phyloP scores from a whole-genome alignment of 2,113 vertebrate genomes.

The Trematocara stigmaticum region DNA sequence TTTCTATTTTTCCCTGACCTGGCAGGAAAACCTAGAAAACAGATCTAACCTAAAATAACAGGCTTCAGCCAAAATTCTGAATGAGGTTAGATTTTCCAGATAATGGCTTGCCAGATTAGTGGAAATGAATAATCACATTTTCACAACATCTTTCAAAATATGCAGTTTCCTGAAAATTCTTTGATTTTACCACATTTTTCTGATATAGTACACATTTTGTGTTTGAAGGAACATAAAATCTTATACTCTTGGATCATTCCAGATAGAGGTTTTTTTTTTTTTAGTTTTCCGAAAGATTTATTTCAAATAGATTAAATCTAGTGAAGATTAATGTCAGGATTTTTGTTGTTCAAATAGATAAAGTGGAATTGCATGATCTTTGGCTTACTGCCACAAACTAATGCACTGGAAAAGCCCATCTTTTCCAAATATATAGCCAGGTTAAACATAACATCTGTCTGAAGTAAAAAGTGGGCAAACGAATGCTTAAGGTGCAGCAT shows the following conservation, averaged over 20 bases:
- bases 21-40: background rate
- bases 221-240: background rate
- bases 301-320: background rate
- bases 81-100: background rate
- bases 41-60: background rate
- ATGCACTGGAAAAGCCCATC: background rate
- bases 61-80: background rate
- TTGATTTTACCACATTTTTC: background rate
- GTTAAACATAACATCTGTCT: background rate
- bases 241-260: background rate
- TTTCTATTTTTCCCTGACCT: background rate
- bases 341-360: rapidly evolving
- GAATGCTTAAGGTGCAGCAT: constrained; percentile 1
- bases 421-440: background rate
- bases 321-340: background rate
- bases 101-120: background rate
- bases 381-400: background rate
- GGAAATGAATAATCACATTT: background rate
- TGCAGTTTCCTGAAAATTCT: background rate
- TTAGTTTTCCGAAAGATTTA: rapidly evolving
- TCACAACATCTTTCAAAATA: background rate
- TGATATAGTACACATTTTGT: background rate
- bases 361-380: background rate
- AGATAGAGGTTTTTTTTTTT: background rate
- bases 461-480: background rate